These are phyloP conservation scores for Dioctria rufipes DNA, from an alignment of 2,888 invertebrate genomes.

Conservation along the genomic window DNA sequence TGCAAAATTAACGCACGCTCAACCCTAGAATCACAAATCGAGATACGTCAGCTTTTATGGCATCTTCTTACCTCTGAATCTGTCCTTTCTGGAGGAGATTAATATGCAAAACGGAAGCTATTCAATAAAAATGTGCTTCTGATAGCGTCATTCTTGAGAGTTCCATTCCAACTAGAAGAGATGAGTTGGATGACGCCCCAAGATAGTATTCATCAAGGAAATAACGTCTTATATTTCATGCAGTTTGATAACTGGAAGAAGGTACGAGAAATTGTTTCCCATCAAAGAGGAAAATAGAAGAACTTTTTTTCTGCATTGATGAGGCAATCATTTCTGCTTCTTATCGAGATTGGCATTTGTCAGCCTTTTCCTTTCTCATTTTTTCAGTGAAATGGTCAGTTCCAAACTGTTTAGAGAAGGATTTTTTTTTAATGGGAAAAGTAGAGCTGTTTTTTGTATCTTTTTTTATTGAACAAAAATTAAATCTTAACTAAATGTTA, in stretches of 20 bases:
- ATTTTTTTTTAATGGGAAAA: too few species aligned
- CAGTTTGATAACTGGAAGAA: constrained; percentile 29
- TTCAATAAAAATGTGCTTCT: constrained; percentile 20
- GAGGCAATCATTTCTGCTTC: constrained; percentile 35
- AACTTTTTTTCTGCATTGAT: constrained; percentile 23
- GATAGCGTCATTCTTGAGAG: constrained; percentile 6
- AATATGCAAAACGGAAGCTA: constrained; percentile 23
- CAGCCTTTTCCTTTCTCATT: constrained; percentile 31
- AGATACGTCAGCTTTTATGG: too few species aligned
- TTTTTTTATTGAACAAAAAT: too few species aligned
- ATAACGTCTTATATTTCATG: constrained; percentile 33
- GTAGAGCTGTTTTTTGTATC: too few species aligned
- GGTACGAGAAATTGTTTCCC: constrained; percentile 24
- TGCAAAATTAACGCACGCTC: too few species aligned
- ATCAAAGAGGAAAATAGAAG: constrained; percentile 33
- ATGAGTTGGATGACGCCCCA: constrained; percentile 22
- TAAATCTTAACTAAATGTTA: too few species aligned
- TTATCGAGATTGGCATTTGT: constrained; percentile 32
- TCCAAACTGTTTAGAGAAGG: neutral
- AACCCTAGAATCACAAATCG: too few species aligned
- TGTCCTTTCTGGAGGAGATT: neutral
- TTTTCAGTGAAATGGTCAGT: neutral
- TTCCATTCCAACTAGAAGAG: constrained; percentile 3
- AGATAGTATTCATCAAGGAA: constrained; percentile 39
- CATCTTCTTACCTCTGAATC: neutral